Base-by-base conservation (phyloP, 1,140 invertebrate genomes). In the Venturia canescens region DNA sequence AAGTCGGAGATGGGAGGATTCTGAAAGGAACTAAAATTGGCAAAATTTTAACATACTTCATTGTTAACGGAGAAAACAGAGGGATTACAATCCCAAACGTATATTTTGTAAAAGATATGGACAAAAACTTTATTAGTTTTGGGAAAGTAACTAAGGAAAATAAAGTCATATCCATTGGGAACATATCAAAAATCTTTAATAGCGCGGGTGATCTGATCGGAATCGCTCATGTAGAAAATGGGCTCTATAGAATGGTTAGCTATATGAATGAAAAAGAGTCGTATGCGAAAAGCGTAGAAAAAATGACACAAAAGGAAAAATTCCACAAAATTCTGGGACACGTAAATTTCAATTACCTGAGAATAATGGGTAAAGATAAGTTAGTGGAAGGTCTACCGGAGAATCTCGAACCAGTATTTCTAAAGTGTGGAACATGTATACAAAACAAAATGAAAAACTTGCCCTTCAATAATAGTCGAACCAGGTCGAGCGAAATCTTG, bases 1-100 rank as follows among this genome's bases (percentile, higher is more conserved):
- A 84, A 85, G 78, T 85, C 9, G 84, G 74, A n/a, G 84, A 85
- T 70, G 80, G 84, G 72, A 72, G 83, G 80, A 79, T 76, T n/a
- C 81, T 84, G 50, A 84, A 84, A 72, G 81, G 67, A 2, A 84
- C 83, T 6, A 85, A 84, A 83, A 63, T 83, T 44, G 84, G 84
- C 23, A 80, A 81, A 76, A 53, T 85, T 50, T n/a, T 27, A 26
- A 80, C 80, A 0, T 72, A 79, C 69, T 84, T 83, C 60, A 67
- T 50, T 15, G 81, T 84, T 53, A 66, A 82, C 79, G 70, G 50
- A 15, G 72, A 69, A 53, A 66, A 70, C 74, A 66, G 5, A 34
- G 67, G 44, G 77, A 71, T 85, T 21, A 81, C 48, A 48, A 71
- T 79, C 16, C 38, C 29, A 60, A 83, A 84, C 60, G 78, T 85